Conservation (phyloP, 2,888 invertebrate genomes). For the Microctonus aethiopoides region DNA sequence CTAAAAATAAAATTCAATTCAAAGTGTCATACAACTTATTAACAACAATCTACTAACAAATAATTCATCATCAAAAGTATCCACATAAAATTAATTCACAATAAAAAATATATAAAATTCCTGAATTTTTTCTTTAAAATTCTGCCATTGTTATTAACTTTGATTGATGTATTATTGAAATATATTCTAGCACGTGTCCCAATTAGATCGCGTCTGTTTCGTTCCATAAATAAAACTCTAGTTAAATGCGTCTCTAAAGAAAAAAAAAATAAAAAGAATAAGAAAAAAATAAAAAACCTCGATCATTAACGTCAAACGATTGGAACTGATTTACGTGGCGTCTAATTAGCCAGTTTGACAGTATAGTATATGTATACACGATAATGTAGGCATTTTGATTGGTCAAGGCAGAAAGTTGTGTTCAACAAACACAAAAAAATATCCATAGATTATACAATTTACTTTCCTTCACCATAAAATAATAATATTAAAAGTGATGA, state of each 20-base stretch:
- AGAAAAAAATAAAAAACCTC: constrained; percentile 47
- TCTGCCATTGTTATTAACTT: constrained; percentile 2
- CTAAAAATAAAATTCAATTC: too few relatives aligned
- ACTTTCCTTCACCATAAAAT: background rate
- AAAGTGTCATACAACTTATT: too few relatives aligned
- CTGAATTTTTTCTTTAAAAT: background rate
- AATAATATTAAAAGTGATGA: background rate
- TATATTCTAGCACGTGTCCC: constrained; percentile 49
- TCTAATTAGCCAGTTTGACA: constrained; percentile 66
- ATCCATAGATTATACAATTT: background rate
- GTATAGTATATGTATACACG: constrained; percentile 59
- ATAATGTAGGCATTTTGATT: constrained; percentile 63
- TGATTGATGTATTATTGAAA: constrained; percentile 26
- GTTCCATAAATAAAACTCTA: constrained; percentile 61
- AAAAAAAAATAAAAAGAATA: too few relatives aligned
- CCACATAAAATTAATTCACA: too few relatives aligned
- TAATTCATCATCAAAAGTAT: too few relatives aligned
- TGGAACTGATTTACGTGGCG: constrained; percentile 67
- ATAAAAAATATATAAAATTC: too few relatives aligned
- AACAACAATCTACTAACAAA: too few relatives aligned
- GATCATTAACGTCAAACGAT: constrained; percentile 66
- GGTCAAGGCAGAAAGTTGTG: constrained; percentile 41
- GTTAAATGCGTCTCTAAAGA: constrained; percentile 48
- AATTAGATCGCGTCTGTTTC: constrained; percentile 49
- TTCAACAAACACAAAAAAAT: background rate